These are phyloP conservation scores for Saxidomus purpurata DNA, from an alignment of 1,140 invertebrate genomes.

Conservation along the genomic window DNA sequence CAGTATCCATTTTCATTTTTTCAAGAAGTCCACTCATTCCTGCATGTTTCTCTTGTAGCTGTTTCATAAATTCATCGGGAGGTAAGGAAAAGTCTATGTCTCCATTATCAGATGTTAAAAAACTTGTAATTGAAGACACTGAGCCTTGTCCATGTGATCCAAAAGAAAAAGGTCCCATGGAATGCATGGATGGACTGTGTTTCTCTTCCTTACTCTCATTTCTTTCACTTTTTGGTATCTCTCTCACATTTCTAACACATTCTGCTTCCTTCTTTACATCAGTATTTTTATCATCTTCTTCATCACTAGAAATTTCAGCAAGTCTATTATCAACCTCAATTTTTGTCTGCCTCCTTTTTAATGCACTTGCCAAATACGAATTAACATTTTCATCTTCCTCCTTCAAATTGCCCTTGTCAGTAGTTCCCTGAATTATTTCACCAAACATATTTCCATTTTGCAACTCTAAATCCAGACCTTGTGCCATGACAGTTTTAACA, in stretches of 20 bases:
- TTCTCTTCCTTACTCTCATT: background rate
- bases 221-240: background rate
- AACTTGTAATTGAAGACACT: too few species aligned
- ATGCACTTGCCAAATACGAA: background rate
- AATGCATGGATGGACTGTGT: background rate
- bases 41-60: background rate
- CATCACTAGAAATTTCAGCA: background rate
- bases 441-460: too few species aligned
- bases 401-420: background rate
- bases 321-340: slow-evolving; percentile 21
- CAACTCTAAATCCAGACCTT: too few species aligned
- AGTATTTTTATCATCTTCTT: too few species aligned
- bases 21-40: background rate
- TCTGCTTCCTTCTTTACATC: too few species aligned
- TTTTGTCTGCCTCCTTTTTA: background rate
- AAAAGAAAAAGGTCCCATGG: too few species aligned
- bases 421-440: too few species aligned
- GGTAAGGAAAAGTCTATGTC: background rate
- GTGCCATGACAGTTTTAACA: too few species aligned
- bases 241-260: background rate
- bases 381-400: background rate
- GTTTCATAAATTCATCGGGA: background rate
- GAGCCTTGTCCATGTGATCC: too few species aligned
- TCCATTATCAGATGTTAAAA: too few species aligned
- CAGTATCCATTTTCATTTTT: background rate